Evolutionary conservation across 1,140 invertebrate species (phyloP).

Genomic region (Drosophila willistoni): DNA sequence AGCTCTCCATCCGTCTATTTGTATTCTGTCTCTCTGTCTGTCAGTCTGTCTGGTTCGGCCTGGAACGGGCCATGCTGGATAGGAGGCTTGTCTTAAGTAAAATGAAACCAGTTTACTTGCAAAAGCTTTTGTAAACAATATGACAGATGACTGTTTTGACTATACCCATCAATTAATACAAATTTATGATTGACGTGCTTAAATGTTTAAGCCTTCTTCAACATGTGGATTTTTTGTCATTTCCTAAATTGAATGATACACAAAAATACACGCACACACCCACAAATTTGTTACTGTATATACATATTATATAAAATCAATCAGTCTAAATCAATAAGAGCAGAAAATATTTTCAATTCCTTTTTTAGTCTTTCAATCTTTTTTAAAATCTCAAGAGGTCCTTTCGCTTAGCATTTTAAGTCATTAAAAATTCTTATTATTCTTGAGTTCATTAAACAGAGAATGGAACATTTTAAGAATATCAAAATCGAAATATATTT

Average conservation of each 20-base stretch:
- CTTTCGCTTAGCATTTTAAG: too few relatives aligned
- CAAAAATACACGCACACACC: not conserved
- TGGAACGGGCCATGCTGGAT: not conserved
- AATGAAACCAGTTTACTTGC: constrained; percentile 39
- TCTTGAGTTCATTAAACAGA: too few relatives aligned
- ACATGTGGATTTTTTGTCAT: constrained; percentile 2
- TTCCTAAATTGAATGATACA: constrained; percentile 4
- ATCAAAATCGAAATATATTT: too few relatives aligned
- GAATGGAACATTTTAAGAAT: too few relatives aligned
- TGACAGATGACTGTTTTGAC: constrained; percentile 44
- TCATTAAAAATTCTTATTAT: too few relatives aligned
- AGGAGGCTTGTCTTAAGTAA: constrained; percentile 42
- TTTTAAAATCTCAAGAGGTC: too few relatives aligned
- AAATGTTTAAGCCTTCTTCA: constrained; percentile 7
- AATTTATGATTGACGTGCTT: constrained; percentile 6
- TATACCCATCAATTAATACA: constrained; percentile 44
- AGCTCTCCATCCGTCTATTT: constrained; percentile 8
- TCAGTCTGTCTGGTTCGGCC: constrained; percentile 22
- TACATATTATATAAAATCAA: too few relatives aligned
- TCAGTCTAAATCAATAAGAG: too few relatives aligned
- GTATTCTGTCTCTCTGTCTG: not conserved
- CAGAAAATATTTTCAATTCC: too few relatives aligned
- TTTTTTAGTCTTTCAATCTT: too few relatives aligned
- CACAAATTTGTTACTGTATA: too few relatives aligned
- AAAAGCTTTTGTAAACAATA: constrained; percentile 34